Conservation (phyloP, 2,797 vertebrate species). For the Phrynocephalus guinanensis region DNA sequence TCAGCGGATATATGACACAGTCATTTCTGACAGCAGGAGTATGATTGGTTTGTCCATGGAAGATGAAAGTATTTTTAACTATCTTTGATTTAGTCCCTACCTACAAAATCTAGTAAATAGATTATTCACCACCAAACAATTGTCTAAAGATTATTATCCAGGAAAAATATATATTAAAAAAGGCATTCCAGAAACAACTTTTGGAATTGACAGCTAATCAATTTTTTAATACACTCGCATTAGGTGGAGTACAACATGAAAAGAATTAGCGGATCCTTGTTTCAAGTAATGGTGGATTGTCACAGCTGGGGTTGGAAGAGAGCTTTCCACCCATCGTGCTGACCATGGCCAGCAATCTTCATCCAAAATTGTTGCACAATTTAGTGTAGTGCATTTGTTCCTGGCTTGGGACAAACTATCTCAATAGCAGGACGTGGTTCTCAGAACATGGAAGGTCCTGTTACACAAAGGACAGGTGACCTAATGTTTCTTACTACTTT, state of each 20-base stretch:
- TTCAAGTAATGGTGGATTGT: background rate
- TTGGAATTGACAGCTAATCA: background rate
- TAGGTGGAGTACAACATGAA: conserved; percentile 29
- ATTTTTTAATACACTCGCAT: background rate
- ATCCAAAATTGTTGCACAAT: too few species aligned
- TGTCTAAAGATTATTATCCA: background rate
- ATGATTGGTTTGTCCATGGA: background rate
- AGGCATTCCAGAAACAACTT: background rate
- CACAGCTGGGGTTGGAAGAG: background rate
- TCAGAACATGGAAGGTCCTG: background rate
- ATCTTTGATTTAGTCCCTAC: background rate
- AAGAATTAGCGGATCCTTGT: background rate
- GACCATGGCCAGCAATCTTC: too few species aligned
- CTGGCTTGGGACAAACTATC: background rate
- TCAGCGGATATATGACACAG: background rate
- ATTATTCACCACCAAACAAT: background rate
- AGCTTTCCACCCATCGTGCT: too few species aligned
- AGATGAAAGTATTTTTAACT: background rate
- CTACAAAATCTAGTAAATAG: background rate
- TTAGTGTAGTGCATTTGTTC: too few species aligned
- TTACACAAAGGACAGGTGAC: background rate
- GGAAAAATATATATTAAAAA: background rate
- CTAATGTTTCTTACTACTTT: too few species aligned
- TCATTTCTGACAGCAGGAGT: background rate
- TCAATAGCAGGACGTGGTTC: too few species aligned